Evolutionary conservation across 2,797 vertebrate species (phyloP).

Genomic region (Acropternis orthonyx): DNA sequence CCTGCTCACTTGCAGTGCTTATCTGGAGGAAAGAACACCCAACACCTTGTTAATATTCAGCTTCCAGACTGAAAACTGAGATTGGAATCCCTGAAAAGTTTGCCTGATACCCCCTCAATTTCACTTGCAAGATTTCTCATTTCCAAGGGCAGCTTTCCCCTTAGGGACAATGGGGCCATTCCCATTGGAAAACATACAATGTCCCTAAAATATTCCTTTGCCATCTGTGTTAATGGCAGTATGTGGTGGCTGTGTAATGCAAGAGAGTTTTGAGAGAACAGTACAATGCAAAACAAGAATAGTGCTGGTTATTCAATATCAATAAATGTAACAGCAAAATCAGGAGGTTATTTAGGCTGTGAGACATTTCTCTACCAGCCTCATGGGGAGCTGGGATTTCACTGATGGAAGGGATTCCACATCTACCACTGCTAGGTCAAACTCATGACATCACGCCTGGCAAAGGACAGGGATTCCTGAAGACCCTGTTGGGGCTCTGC

Average conservation of each 20-base stretch:
- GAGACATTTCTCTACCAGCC: not conserved
- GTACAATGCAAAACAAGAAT: not conserved
- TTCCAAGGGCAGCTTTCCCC: not conserved
- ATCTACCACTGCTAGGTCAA: accelerated
- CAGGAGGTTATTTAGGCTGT: not conserved
- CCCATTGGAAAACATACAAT: not conserved
- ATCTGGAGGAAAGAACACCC: not conserved
- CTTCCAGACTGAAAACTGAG: not conserved
- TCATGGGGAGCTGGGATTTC: not conserved
- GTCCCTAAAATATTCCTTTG: not conserved
- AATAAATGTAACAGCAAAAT: accelerated
- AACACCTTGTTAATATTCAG: not conserved
- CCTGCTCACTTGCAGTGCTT: not conserved
- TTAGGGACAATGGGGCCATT: accelerated
- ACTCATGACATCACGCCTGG: not conserved
- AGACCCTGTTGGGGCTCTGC: not conserved
- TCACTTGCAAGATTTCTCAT: not conserved
- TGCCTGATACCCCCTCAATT: not conserved
- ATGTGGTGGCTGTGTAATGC: accelerated
- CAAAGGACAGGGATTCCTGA: not conserved
- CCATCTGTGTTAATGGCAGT: not conserved
- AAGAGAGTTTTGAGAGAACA: not conserved
- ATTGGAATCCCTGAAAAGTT: not conserved
- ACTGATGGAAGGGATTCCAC: not conserved
- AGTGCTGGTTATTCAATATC: not conserved